Percentiles rank a stretch among this genome's conserved stretches.
phyloP scores from a whole-genome alignment of 2,113 vertebrate genomes.

The Mobula birostris region DNA sequence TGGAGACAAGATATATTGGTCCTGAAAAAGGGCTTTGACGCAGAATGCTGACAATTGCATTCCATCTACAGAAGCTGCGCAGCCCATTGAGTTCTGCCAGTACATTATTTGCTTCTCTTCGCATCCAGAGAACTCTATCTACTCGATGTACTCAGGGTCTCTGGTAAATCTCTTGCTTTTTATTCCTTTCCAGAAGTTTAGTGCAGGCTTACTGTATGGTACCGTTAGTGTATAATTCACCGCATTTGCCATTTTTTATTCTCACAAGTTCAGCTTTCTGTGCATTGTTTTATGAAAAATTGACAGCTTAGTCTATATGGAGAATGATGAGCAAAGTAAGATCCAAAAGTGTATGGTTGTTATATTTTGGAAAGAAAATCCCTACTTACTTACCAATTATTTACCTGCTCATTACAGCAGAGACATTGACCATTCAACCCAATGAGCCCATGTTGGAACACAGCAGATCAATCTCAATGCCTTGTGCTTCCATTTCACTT shows the following conservation, averaged over 20 bases:
- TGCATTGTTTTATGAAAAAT: background rate
- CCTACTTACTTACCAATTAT: background rate
- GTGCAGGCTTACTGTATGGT: background rate
- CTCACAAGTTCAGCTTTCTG: background rate
- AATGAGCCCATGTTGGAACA: no score
- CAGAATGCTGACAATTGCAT: no score
- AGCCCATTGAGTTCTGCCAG: no score
- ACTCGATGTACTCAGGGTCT: background rate
- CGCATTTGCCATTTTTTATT: background rate
- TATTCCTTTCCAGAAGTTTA: background rate
- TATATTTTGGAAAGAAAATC: background rate
- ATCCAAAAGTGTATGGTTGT: background rate
- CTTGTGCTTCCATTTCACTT: no score
- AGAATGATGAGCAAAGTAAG: background rate
- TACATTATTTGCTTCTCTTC: background rate
- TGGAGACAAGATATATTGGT: no score
- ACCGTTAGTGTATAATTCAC: slow-evolving; percentile 23
- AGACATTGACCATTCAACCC: no score
- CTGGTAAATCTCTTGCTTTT: no score
- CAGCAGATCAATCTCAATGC: no score
- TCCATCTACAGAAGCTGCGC: no score
- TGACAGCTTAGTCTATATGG: background rate
- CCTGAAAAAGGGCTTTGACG: no score
- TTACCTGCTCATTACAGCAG: no score
- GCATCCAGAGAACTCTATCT: background rate